These are phyloP conservation scores for Choristoneura rosaceana DNA, from an alignment of 2,888 invertebrate genomes.

Conservation along the genomic window DNA sequence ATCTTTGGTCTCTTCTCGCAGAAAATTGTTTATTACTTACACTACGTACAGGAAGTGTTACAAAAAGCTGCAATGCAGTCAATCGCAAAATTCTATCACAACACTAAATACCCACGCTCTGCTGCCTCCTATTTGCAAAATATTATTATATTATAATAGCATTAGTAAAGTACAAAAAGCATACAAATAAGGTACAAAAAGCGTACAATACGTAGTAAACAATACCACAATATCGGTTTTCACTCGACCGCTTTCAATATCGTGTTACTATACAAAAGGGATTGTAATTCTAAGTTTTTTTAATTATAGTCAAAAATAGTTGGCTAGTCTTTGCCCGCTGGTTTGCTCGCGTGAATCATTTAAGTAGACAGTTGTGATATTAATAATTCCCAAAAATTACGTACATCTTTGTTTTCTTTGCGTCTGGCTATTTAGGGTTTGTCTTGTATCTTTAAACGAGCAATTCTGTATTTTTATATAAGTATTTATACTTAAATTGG, in stretches of 20 bases:
- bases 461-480: no score
- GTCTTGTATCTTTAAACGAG: no score
- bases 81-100: conserved; percentile 33
- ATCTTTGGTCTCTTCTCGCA: no score
- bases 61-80: conserved; percentile 14
- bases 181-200: conserved; percentile 34
- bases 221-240: conserved; percentile 54
- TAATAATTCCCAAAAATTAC: no score
- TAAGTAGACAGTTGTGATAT: no score
- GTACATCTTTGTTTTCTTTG: no score
- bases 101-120: conserved; percentile 48
- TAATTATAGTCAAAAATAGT: neutral
- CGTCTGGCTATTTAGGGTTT: no score
- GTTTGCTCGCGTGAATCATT: no score
- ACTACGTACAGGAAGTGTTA: conserved; percentile 5
- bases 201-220: conserved; percentile 41
- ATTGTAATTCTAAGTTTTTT: conserved; percentile 47
- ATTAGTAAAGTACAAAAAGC: conserved; percentile 37
- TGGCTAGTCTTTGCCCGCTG: no score
- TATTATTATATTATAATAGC: conserved; percentile 52
- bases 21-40: no score
- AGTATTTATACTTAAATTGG: no score
- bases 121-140: conserved; percentile 60
- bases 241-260: conserved; percentile 41
- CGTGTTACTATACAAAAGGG: conserved; percentile 26